phyloP scores from a whole-genome alignment of 2,797 vertebrate species.

The Menidia menidia region DNA sequence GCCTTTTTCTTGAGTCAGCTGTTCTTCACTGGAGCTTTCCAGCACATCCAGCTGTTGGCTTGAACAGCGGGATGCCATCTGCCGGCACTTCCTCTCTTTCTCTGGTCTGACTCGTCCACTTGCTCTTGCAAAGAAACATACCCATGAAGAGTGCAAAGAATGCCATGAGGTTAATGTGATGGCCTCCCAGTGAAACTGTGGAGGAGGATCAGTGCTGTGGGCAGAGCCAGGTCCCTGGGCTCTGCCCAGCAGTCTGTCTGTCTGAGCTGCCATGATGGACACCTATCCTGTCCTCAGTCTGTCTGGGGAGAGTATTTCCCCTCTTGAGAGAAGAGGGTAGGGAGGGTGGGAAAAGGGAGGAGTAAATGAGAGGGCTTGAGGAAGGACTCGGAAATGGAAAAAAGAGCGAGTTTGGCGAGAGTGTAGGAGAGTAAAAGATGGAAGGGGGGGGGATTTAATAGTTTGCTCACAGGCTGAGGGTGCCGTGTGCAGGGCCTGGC shows the following conservation, averaged over 20 bases:
- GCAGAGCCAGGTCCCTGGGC: slow-evolving; percentile 76
- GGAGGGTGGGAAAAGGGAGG: slow-evolving; percentile 27
- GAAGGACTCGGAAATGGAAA: slow-evolving; percentile 65
- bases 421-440: slow-evolving; percentile 81
- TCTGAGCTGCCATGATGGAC: slow-evolving; percentile 84
- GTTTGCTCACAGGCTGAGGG: slow-evolving; percentile 94
- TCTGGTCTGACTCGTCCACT: slow-evolving; percentile 56
- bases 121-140: slow-evolving; percentile 79
- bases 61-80: slow-evolving; percentile 36
- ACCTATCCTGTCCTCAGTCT: slow-evolving; percentile 81
- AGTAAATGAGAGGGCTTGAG: slow-evolving; percentile 51
- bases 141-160: slow-evolving; percentile 89
- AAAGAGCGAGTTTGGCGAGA: slow-evolving; percentile 46
- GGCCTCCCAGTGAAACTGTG: slow-evolving; percentile 81
- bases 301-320: slow-evolving; percentile 72
- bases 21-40: slow-evolving; percentile 43
- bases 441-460: slow-evolving; percentile 86
- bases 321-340: slow-evolving; percentile 56
- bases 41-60: slow-evolving; percentile 51
- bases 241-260: slow-evolving; percentile 78
- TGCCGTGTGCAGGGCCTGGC: slow-evolving; percentile 84
- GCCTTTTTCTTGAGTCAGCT: slow-evolving; percentile 61
- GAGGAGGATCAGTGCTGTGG: slow-evolving; percentile 81
- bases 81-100: slow-evolving; percentile 36
- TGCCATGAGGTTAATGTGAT: slow-evolving; percentile 87